Conservation (phyloP, 2,888 invertebrate species). For the Kryphioiulus occultus region DNA sequence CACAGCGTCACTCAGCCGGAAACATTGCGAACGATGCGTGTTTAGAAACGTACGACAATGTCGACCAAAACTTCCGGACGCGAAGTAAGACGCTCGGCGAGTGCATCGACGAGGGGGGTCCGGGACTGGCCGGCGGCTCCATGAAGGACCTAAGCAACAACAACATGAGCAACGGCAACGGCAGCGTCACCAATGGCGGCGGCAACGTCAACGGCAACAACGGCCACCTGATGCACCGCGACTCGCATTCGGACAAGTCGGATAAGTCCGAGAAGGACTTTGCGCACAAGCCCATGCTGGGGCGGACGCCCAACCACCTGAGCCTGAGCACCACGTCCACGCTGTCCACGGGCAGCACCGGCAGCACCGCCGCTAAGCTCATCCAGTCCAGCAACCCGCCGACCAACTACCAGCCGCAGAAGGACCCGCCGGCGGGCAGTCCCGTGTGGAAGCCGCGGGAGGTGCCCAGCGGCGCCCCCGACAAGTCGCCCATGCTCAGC, state of each 20-base stretch:
- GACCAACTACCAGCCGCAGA: slow-evolving; percentile 81
- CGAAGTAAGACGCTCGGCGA: slow-evolving; percentile 74
- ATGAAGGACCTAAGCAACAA: slow-evolving; percentile 56
- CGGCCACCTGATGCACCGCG: slow-evolving; percentile 54
- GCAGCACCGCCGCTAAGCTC: slow-evolving; percentile 84
- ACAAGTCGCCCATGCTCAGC: slow-evolving; percentile 49
- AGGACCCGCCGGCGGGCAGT: slow-evolving; percentile 75
- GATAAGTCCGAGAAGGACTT: slow-evolving; percentile 55
- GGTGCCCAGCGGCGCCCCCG: slow-evolving; percentile 59
- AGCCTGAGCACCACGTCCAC: slow-evolving; percentile 93
- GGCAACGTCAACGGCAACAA: slow-evolving; percentile 92
- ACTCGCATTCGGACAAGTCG: slow-evolving; percentile 55
- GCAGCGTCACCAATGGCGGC: slow-evolving; percentile 83
- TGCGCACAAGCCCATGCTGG: slow-evolving; percentile 70
- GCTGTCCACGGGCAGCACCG: slow-evolving; percentile 90
- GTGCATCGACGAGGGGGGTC: slow-evolving; percentile 58
- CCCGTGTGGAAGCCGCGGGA: slow-evolving; percentile 99
- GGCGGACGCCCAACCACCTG: slow-evolving; percentile 91
- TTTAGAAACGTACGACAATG: slow-evolving; percentile 64
- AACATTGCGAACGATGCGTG: slow-evolving; percentile 83
- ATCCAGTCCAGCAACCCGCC: slow-evolving; percentile 95
- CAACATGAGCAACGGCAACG: slow-evolving; percentile 60
- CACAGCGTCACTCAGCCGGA: slow-evolving; percentile 81
- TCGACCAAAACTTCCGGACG: slow-evolving; percentile 71
- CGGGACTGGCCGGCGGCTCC: slow-evolving; percentile 57